Percentiles rank a stretch among this genome's conserved stretches.
These are phyloP conservation scores for Smutsia gigantea DNA, from an alignment of 2,797 vertebrate genomes.

Conservation along the genomic window DNA sequence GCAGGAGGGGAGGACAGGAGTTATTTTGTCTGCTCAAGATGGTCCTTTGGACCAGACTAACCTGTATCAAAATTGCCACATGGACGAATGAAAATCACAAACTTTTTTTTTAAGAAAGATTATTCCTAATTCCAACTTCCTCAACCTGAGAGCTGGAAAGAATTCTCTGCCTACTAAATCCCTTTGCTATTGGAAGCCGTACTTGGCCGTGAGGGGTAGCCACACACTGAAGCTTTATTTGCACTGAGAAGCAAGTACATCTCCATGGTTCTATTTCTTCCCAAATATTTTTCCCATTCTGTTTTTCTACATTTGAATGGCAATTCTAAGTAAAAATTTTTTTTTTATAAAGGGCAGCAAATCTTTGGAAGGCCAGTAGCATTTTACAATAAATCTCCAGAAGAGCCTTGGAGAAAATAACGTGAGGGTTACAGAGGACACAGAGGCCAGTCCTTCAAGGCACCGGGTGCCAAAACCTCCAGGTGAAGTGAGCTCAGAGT, in stretches of 20 bases:
- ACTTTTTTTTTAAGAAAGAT: not conserved
- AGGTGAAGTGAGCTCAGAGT: not conserved
- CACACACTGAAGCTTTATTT: not conserved
- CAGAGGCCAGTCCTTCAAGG: not conserved
- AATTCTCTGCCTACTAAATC: not conserved
- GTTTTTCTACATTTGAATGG: constrained; percentile 29
- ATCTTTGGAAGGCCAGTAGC: not conserved
- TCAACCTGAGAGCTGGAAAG: not conserved
- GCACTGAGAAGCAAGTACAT: not conserved
- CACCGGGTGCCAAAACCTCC: not conserved
- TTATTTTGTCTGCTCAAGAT: not conserved
- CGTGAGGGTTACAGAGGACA: not conserved
- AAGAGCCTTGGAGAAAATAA: not conserved
- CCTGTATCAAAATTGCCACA: not conserved
- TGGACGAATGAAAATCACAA: not conserved
- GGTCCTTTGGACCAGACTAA: not conserved
- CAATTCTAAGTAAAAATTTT: not conserved
- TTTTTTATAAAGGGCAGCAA: not conserved
- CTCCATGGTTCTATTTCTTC: constrained; percentile 29
- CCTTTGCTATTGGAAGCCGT: constrained; percentile 18
- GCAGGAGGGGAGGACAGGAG: not conserved
- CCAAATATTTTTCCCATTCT: constrained; percentile 1
- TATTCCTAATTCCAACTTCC: not conserved
- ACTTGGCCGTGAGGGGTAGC: not conserved
- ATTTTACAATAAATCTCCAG: not conserved